Percentiles rank a stretch among this genome's conserved stretches.
phyloP scores from a whole-genome alignment of 2,797 vertebrate species.

The Mormyrus proboscirostris region DNA sequence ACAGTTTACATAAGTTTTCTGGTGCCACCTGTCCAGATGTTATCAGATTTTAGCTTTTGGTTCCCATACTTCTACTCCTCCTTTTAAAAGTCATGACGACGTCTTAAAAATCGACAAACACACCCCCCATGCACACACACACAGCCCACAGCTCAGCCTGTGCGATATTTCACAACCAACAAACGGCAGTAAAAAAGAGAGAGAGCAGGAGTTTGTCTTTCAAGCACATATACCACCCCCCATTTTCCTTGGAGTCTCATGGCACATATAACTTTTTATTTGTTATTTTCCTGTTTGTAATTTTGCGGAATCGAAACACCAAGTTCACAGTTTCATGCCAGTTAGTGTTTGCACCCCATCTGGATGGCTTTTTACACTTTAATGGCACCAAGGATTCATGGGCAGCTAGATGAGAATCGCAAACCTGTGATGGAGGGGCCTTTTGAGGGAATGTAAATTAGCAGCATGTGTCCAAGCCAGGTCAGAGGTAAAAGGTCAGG shows the following conservation, averaged over 20 bases:
- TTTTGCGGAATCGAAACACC: neutral
- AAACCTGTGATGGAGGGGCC: neutral
- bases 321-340: neutral
- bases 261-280: neutral
- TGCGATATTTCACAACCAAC: constrained; percentile 13
- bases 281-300: neutral
- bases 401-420: neutral
- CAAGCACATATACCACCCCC: too few species aligned
- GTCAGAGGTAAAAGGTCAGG: neutral
- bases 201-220: neutral
- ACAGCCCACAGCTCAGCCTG: neutral
- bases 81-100: neutral
- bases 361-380: neutral
- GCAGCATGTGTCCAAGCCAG: neutral
- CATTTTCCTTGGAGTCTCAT: neutral
- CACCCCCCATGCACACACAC: neutral
- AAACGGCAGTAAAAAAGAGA: neutral
- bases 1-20: constrained; percentile 19
- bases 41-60: constrained; percentile 18
- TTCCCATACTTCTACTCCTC: neutral
- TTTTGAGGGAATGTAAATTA: neutral
- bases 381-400: neutral
- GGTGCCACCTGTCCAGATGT: constrained; percentile 15
- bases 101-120: neutral
- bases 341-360: neutral